Evolutionary conservation across 2,888 invertebrate species (phyloP), one percentile per base, ranked within the genome.

Genomic region (Spatulosminthurus flaviceps): DNA sequence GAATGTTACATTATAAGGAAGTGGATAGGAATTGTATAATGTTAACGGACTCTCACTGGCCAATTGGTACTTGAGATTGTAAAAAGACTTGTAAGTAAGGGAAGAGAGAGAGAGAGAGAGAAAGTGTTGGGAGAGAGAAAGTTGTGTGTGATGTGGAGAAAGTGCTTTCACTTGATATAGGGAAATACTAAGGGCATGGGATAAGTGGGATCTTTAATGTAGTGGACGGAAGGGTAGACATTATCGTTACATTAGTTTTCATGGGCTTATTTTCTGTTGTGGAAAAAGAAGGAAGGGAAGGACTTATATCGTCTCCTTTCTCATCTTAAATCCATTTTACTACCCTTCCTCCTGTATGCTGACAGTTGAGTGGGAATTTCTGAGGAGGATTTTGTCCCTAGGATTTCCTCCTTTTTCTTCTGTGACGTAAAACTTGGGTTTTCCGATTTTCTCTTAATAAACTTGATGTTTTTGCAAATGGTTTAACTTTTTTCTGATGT

Each of bases 181-280:
- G 9, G 34, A 34, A 34, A 34, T 51, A 19, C n/a, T 13, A 5
- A 19, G 16, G 19, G 16, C 4, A 51, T 13, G 51, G 5, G 16
- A n/a, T n/a, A n/a, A 51, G n/a, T 51, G n/a, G 51, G 51, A 51
- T 2, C 16, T 19, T n/a, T 51, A n/a, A 51, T 51, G 51, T 51
- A 51, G 51, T 51, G 51, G 51, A 51, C 51, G 16, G 51, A 51
- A 51, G 51, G 5, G 51, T 9, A 51, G n/a, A 19, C 51, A 51
- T n/a, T 51, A n/a, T 51, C 51, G n/a, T 51, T 51, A 51, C 51
- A 51, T 51, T 51, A 51, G 51, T 51, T 51, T 51, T 51, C 51
- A 51, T 51, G 51, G 51, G 51, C 51, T n/a, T n/a, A n/a, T 51
- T 51, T 51, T 5, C 51, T 11, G 51, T 16, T n/a, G 5, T 19